A percentile compares a stretch with the other conserved stretches of the same genome.
Evolutionary conservation across 2,797 vertebrate species (phyloP).

Genomic region (Molossus molossus): DNA sequence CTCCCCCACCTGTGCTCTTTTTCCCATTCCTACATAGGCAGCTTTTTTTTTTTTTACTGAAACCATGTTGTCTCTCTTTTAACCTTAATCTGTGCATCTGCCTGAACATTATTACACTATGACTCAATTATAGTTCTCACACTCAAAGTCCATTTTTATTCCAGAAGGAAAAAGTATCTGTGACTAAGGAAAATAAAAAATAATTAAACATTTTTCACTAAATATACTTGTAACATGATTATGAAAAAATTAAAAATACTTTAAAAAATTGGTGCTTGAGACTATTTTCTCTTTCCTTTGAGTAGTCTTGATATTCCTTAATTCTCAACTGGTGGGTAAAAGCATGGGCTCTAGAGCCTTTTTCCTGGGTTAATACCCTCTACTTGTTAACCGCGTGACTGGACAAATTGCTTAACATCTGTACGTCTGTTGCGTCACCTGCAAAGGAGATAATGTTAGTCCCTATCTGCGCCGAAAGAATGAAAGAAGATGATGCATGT

Average conservation of each 20-base stretch:
- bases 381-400: not conserved
- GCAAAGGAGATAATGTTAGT: not conserved
- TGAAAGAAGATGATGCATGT: not conserved
- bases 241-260: not conserved
- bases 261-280: not conserved
- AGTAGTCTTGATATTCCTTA: not conserved
- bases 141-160: not conserved
- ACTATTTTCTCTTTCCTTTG: not conserved
- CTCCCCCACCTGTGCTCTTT: not conserved
- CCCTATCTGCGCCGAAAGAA: not conserved
- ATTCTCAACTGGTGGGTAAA: not conserved
- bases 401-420: not conserved
- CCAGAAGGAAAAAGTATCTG: not conserved
- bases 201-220: not conserved
- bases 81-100: not conserved
- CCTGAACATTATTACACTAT: not conserved
- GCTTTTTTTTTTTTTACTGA: not conserved
- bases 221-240: not conserved
- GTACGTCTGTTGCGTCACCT: not conserved
- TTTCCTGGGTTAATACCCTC: not conserved
- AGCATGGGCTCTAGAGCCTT: not conserved
- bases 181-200: slow-evolving; percentile 31
- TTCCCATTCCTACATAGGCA: not conserved
- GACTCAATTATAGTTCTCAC: not conserved
- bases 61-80: not conserved